Base-by-base conservation (phyloP, 2,113 vertebrate genomes). In the Polyodon spathula region DNA sequence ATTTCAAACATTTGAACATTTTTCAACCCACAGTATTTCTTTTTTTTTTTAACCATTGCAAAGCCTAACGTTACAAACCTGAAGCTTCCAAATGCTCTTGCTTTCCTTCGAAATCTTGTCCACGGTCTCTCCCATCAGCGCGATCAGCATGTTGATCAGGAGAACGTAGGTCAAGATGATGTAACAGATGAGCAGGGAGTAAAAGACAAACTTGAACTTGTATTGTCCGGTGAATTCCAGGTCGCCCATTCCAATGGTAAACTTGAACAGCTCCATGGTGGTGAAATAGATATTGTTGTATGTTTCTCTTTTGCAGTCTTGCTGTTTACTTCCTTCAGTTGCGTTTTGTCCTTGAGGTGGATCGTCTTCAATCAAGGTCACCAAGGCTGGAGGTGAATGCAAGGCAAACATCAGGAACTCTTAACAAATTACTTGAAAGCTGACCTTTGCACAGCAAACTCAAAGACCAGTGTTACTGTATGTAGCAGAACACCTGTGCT, bases 141-240 rank as follows among this genome's bases (percentile, higher is more conserved):
- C 96, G 0, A 97, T 97, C 48, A 98, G 88, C 95, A 98, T 95
- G 84, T 98, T 98, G 63, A 98, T 89, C 68, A 98, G 87, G n/a
- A 98, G 90, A 73, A 98, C 96, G 76, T 97, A 97, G 0, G 95
- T 98, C 56, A 98, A 90, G 40, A 97, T 89, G 71, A 98, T 93
- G 14, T 97, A 98, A 37, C 79, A 61, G 60, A 98, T 88, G 59
- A 98, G 68, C 51, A 98, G 86, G 55, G 92, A 64, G 64, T 93
- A 89, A 76, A 97, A 98, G 37, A 98, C 79, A 9, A 83, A 81
- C 60, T 83, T 90, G 81, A 94, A 92, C 71, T 81, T 73, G 63
- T 93, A 93, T n/a, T 88, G 70, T 68, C 93, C 84, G 0, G 91
- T 93, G 78, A 98, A 98, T 75, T 98, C 95, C 84, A 98, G 81